Evolutionary conservation across 1,140 invertebrate species (phyloP), one percentile per base, ranked within the genome.

Genomic region (Diploscapter pachys): DNA sequence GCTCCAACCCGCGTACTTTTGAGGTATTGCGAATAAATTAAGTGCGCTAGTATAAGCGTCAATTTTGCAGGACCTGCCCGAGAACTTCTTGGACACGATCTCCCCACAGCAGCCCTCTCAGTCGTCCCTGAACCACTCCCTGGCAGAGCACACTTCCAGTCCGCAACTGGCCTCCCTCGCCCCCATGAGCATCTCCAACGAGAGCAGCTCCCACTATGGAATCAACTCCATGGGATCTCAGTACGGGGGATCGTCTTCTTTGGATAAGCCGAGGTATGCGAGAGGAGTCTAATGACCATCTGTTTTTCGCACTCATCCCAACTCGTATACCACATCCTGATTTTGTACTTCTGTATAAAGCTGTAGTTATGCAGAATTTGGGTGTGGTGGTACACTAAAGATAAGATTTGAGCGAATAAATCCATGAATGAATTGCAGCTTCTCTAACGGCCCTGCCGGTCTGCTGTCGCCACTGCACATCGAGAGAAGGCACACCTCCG

Each of bases 11-110:
- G 48, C 54, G 62, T 48, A 59, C 56, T 3, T 70, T 70, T 54
- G 56, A 11, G 31, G 31, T 31, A 31, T 31, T 31, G 31, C 31
- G 31, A 31, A 31, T 31, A 31, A 31, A 31, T 31, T 31, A 1
- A 31, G 31, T 31, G 6, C 53, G 9, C 66, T 68, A 51, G 11
- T 68, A 68, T 31, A 82, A 67, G 50, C 67, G 82, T 31, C 31
- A 5, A 76, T 71, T 56, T 85, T 85, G 61, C 83, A 84, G 56
- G 83, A 84, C 48, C 72, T 84, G 4, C 83, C 83, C 4, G 83
- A 84, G 55, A 84, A 84, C 65, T 84, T 84, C 67, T 66, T 84
- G 11, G 83, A 84, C 48, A 85, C 83, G 8, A 79, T 84, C 55
- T 81, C 79, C 75, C 83, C 83, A 5, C 83, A 84, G 57, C 83